phyloP scores from a whole-genome alignment of 2,113 vertebrate species.

The Microtus ochrogaster region DNA sequence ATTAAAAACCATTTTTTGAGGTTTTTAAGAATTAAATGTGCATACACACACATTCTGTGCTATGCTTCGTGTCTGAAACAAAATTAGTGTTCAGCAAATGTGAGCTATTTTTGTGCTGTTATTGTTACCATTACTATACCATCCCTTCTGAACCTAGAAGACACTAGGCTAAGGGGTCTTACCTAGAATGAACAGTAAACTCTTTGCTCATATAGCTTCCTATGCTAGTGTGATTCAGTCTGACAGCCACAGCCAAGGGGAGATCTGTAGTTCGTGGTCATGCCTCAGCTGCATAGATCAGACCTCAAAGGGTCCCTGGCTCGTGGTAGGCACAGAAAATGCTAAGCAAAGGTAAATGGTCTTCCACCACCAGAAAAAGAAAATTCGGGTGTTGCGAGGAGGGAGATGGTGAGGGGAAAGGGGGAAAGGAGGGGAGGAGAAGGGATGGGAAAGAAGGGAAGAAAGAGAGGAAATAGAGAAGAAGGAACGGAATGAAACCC shows the following conservation, averaged over 20 bases:
- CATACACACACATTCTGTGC: neutral
- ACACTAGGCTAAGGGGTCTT: neutral
- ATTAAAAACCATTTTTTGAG: neutral
- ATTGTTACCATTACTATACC: neutral
- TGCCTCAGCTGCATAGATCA: neutral
- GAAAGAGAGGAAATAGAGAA: neutral
- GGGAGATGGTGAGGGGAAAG: no score
- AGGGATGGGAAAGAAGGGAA: neutral
- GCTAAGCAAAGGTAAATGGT: neutral
- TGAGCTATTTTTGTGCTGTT: neutral
- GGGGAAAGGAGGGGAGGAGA: rapidly evolving
- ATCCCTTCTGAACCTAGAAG: neutral
- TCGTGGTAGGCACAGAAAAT: neutral
- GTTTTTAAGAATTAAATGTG: neutral
- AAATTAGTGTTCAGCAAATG: neutral
- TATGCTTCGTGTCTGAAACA: neutral
- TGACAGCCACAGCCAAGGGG: neutral
- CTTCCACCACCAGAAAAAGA: neutral
- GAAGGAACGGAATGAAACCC: no score
- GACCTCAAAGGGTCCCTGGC: neutral
- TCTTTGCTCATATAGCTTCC: neutral
- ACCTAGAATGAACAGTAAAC: neutral
- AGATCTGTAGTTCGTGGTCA: neutral
- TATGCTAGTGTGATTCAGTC: neutral
- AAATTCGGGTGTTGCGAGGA: neutral